A percentile compares a stretch with the other conserved stretches of the same genome.
phyloP scores from a whole-genome alignment of 2,888 invertebrate species.

The Dastarcus helophoroides region DNA sequence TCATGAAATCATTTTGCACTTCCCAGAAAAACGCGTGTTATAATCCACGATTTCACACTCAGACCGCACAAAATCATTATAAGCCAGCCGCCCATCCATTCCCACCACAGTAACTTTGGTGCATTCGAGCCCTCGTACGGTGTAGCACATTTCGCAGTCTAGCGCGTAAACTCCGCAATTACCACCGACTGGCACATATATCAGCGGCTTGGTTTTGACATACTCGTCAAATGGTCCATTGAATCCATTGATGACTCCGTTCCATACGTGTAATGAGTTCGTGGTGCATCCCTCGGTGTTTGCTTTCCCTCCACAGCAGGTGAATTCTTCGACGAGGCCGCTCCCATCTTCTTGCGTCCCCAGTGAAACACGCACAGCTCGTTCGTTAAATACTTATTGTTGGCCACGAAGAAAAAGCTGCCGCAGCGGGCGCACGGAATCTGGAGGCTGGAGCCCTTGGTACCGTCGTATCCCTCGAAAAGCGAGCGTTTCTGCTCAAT shows the following conservation, averaged over 20 bases:
- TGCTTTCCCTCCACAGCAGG: conserved; percentile 50
- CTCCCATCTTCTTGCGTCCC: conserved; percentile 46
- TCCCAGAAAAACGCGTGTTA: conserved; percentile 95
- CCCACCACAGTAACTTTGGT: conserved; percentile 78
- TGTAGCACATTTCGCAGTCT: conserved; percentile 97
- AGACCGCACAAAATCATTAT: conserved; percentile 77
- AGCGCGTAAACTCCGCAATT: conserved; percentile 59
- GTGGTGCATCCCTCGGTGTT: conserved; percentile 51
- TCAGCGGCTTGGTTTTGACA: conserved; percentile 16
- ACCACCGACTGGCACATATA: conserved; percentile 36
- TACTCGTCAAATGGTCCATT: conserved; percentile 53
- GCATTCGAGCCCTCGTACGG: conserved; percentile 73
- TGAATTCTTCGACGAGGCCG: conserved; percentile 32
- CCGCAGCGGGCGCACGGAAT: conserved; percentile 64
- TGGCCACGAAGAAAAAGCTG: conserved; percentile 56
- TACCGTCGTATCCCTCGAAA: too few relatives aligned
- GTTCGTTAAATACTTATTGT: conserved; percentile 58
- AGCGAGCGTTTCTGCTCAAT: too few relatives aligned
- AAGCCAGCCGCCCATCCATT: conserved; percentile 61
- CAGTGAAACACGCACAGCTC: conserved; percentile 82
- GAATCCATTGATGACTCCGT: conserved; percentile 53
- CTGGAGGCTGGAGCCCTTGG: too few relatives aligned
- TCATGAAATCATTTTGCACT: conserved; percentile 77
- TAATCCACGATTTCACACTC: conserved; percentile 76
- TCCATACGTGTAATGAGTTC: conserved; percentile 65